Base-by-base conservation (phyloP, 2,113 vertebrate genomes). In the Calidris pygmaea region DNA sequence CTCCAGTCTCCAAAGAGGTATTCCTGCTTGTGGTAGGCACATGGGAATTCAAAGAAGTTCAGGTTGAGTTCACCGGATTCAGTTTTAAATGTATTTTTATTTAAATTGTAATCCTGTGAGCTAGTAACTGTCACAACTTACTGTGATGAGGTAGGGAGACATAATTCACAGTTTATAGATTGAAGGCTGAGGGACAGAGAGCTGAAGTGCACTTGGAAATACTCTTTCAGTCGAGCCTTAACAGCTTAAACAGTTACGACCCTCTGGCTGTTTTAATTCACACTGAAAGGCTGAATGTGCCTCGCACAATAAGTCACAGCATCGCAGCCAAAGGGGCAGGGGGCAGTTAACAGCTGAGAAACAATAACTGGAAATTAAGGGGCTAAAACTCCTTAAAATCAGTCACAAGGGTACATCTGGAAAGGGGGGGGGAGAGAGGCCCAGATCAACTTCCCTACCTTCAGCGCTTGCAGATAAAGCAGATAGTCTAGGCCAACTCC, bases 31-130 rank as follows among this genome's bases (percentile, higher is more conserved):
- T 11, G 67, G 53, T 10, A 58, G 53, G 58, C 89, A 24, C 27
- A 23, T 7, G 89, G 92, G 89, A 92, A 87, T 81, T 53, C 27
- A 19, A 24, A 62, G 35, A 63, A 92, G 88, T 95, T 95, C 89
- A 92, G n/a, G n/a, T 8, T 17, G 78, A 93, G 91, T 89, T 96
- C 82, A 87, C n/a, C 0, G 13, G 72, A 75, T 89, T 89, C 53
- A 41, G 39, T 68, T 93, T 85, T 59, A 89, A 93, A 72, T 16
- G 52, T 45, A 80, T 80, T 91, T 92, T 80, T 55, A 80, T 80
- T 95, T 80, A 71, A 95, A 66, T 35, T 63, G 81, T 72, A 92
- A 96, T 86, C 87, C 84, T 75, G 60, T 52, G 84, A 88, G 93
- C 70, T 68, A 81, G 50, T 30, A 89, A 93, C 84, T 93, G 85